A percentile compares a stretch with the other conserved stretches of the same genome.
phyloP scores from a whole-genome alignment of 2,797 vertebrate genomes.

The Sebastes matsubarae region DNA sequence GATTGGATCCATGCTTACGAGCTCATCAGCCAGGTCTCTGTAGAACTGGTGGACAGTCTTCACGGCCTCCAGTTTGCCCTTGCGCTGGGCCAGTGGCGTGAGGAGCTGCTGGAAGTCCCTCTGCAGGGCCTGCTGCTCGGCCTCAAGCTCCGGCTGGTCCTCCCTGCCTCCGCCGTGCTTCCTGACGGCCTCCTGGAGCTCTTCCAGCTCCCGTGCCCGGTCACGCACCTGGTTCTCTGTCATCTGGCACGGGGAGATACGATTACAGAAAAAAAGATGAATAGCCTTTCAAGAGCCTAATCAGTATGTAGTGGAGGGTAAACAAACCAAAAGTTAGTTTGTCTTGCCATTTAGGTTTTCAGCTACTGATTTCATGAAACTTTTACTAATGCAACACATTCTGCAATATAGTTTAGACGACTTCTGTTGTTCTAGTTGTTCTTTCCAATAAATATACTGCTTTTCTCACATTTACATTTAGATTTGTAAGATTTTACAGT shows the following conservation, averaged over 20 bases:
- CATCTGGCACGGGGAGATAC: constrained; percentile 76
- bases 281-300: constrained; percentile 42
- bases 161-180: constrained; percentile 71
- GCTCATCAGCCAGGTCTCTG: constrained; percentile 93
- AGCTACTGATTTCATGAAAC: not conserved
- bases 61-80: constrained; percentile 86
- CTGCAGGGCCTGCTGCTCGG: constrained; percentile 84
- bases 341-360: not conserved
- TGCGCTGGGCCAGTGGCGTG: constrained; percentile 86
- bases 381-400: not conserved
- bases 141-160: constrained; percentile 81
- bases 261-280: constrained; percentile 37
- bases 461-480: not conserved
- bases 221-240: constrained; percentile 92
- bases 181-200: constrained; percentile 84
- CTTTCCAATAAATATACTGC: not conserved
- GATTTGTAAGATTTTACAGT: not conserved
- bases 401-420: not conserved
- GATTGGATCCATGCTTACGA: constrained; percentile 75
- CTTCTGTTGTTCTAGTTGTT: not conserved
- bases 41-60: constrained; percentile 91
- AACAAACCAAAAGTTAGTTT: constrained; percentile 8
- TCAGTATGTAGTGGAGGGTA: constrained; percentile 34
- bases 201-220: constrained; percentile 88
- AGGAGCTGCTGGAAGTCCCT: constrained; percentile 87